Base-by-base conservation (phyloP, 2,797 vertebrate genomes). In the Brachymystax lenok region DNA sequence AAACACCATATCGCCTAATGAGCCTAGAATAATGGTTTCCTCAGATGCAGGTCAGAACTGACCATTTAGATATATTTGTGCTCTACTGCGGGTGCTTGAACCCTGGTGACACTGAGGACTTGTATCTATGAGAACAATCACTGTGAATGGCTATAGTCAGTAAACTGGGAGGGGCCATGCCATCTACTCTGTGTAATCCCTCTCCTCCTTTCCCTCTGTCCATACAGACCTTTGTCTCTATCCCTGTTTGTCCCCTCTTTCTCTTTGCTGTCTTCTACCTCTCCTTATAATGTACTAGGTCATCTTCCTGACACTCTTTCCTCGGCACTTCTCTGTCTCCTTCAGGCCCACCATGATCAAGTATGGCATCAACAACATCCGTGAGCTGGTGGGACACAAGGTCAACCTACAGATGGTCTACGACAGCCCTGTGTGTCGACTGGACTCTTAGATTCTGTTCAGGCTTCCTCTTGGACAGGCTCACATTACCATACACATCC, bases 351-450 rank as follows among this genome's bases (percentile, higher is more conserved):
- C 97, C 5, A 99, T 99, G 97, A 98, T 99, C 88, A 98, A 97
- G 82, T 98, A 98, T 0, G 95, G 96, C 83, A 97, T 99, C 93
- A 98, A 98, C 93, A 99, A 99, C 87, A 99, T 99, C 94, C 92
- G 97, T 0, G 98, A 99, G 75, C 94, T 99, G 75, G 96, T 99
- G 81, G 97, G 97, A 46, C 98, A 98, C 94, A 97, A 95, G 67
- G 96, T 99, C 72, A 97, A 99, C 88, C 93, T 99, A 3, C 97
- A 98, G 94, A 98, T 97, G 97, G 97, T 99, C 6, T 98, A 98
- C 0, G 96, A 99, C 91, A 92, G 96, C 85, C 97, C 98, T 0
- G 74, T 99, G 52, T 99, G 96, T 82, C 96, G 95, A 72, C 92
- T 98, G 84, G 96, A 97, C 1, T 82, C 82, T 17, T 96, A 94